Conservation (phyloP, 1,140 invertebrate species). For the Saxidomus purpurata region DNA sequence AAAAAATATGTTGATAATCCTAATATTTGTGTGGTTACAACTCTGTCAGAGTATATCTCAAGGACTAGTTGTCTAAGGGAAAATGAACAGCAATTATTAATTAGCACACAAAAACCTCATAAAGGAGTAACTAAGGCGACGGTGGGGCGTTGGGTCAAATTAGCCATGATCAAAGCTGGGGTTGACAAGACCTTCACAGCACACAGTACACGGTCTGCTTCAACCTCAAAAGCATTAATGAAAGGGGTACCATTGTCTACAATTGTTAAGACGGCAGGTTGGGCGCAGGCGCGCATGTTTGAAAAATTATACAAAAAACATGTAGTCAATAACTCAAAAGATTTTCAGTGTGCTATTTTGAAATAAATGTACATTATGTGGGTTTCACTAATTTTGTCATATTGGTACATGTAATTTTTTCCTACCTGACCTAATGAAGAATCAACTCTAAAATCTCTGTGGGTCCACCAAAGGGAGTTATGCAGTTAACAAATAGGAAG, state of each 20-base stretch:
- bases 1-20: neutral
- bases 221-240: neutral
- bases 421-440: neutral
- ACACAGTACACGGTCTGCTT: conserved; percentile 14
- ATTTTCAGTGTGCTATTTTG: neutral
- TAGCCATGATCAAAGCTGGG: conserved; percentile 14
- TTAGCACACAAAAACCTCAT: conserved; percentile 37
- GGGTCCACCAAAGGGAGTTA: neutral
- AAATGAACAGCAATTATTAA: conserved; percentile 6
- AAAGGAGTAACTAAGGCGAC: conserved; percentile 18
- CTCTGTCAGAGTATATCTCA: neutral
- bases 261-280: conserved; percentile 46
- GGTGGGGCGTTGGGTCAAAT: conserved; percentile 7
- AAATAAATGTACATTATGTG: neutral
- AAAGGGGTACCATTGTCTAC: neutral
- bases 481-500: neutral
- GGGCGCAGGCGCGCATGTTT: neutral
- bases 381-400: neutral
- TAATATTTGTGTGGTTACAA: conserved; percentile 5
- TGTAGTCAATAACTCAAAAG: neutral
- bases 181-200: neutral
- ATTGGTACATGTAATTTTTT: neutral
- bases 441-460: conserved; percentile 39
- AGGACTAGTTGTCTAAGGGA: neutral
- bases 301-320: neutral